Percentiles rank a stretch among this genome's conserved stretches.
These are phyloP conservation scores for Solea solea DNA, from an alignment of 2,113 vertebrate species.

Conservation along the genomic window DNA sequence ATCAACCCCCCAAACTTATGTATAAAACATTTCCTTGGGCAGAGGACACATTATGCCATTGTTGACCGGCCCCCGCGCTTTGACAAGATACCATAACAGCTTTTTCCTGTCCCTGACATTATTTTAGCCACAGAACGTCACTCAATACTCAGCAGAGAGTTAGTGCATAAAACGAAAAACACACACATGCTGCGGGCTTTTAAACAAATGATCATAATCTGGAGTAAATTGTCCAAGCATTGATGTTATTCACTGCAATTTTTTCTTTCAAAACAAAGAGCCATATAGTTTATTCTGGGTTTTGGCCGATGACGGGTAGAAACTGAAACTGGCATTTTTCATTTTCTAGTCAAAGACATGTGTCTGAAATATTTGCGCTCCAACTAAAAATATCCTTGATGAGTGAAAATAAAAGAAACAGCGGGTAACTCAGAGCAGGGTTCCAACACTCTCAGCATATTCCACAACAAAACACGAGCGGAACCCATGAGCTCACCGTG, in stretches of 20 bases:
- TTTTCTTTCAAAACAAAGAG: slow-evolving; percentile 49
- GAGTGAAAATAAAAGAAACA: slow-evolving; percentile 36
- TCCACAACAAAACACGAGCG: background rate
- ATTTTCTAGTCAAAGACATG: slow-evolving; percentile 45
- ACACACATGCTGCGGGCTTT: slow-evolving; percentile 24
- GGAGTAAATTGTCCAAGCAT: slow-evolving; percentile 22
- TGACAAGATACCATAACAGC: slow-evolving; percentile 59
- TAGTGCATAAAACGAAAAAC: background rate
- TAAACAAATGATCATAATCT: slow-evolving; percentile 40
- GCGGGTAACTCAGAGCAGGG: background rate
- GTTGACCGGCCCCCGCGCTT: slow-evolving; percentile 37
- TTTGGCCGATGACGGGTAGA: slow-evolving; percentile 18
- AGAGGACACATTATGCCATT: slow-evolving; percentile 35
- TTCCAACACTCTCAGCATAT: slow-evolving; percentile 1
- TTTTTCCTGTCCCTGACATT: slow-evolving; percentile 54
- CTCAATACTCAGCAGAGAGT: background rate
- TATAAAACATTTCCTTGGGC: slow-evolving; percentile 58
- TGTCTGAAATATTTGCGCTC: slow-evolving; percentile 50
- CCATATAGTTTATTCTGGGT: slow-evolving; percentile 45
- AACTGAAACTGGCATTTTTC: slow-evolving; percentile 35
- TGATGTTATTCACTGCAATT: slow-evolving; percentile 55
- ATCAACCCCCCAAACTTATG: slow-evolving; percentile 58
- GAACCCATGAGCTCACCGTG: background rate
- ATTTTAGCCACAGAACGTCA: slow-evolving; percentile 39
- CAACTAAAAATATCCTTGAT: slow-evolving; percentile 29